Percentiles rank a stretch among this genome's conserved stretches.
phyloP scores from a whole-genome alignment of 2,797 vertebrate genomes.

The Takifugu ocellatus region DNA sequence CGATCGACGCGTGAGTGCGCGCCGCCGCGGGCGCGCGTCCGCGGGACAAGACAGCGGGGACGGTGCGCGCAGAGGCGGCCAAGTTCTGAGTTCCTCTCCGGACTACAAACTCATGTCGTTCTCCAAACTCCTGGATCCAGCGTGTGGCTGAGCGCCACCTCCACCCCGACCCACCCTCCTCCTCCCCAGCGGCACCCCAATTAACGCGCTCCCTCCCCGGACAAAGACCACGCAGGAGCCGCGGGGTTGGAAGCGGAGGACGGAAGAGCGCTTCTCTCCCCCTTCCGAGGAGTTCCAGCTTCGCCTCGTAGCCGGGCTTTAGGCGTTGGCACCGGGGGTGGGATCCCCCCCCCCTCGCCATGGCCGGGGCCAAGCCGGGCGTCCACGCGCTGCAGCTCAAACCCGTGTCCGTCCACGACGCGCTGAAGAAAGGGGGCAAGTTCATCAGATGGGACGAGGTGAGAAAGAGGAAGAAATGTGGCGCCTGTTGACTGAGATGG shows the following conservation, averaged over 20 bases:
- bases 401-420: constrained; percentile 82
- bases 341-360: constrained; percentile 67
- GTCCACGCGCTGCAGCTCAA: constrained; percentile 90
- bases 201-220: constrained; percentile 43
- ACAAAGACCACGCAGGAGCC: constrained; percentile 7
- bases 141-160: not conserved
- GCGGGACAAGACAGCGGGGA: constrained; percentile 37
- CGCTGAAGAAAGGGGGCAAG: constrained; percentile 83
- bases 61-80: constrained; percentile 27
- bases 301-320: constrained; percentile 51
- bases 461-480: not conserved
- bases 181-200: not conserved
- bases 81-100: constrained; percentile 21
- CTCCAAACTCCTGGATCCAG: constrained; percentile 24
- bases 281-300: constrained; percentile 48
- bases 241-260: constrained; percentile 33
- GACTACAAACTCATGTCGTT: constrained; percentile 7
- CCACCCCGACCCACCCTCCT: not conserved
- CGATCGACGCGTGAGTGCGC: constrained; percentile 24
- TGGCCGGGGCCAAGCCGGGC: constrained; percentile 90
- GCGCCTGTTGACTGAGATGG: not conserved
- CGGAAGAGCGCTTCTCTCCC: constrained; percentile 12
- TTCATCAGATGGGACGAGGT: constrained; percentile 97
- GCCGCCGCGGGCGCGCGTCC: too few species aligned
- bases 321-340: constrained; percentile 71